Evolutionary conservation across 2,797 vertebrate species (phyloP).

Genomic region (Loris lydekkerianus): DNA sequence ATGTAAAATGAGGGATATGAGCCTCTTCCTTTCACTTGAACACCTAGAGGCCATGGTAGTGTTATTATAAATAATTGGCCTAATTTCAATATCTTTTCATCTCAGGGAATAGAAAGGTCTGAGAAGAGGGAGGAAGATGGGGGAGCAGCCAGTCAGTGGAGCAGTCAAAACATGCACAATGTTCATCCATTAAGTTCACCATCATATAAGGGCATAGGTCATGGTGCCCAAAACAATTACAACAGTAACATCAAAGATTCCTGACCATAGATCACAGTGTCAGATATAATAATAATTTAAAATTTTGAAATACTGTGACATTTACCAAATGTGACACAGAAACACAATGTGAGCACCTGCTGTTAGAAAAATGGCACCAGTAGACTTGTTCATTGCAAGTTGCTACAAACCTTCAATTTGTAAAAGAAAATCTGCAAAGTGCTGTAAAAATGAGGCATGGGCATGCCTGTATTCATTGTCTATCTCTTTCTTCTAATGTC

Average conservation of each 20-base stretch:
- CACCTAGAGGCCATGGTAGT: neutral
- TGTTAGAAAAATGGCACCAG: neutral
- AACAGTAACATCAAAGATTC: neutral
- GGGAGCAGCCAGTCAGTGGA: neutral
- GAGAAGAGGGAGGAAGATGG: neutral
- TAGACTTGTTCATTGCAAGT: neutral
- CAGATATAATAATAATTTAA: neutral
- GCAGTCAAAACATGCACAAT: neutral
- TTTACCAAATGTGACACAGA: neutral
- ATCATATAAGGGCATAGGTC: neutral
- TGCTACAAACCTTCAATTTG: neutral
- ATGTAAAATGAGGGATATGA: neutral
- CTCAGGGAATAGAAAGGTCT: neutral
- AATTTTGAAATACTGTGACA: neutral
- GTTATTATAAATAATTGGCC: neutral
- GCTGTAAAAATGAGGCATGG: neutral
- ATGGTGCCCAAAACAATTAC: neutral
- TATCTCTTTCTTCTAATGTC: conserved; percentile 60
- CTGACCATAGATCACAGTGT: neutral
- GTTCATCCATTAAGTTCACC: neutral
- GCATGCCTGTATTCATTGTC: neutral
- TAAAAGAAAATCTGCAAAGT: neutral
- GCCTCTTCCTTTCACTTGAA: neutral
- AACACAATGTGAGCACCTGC: neutral
- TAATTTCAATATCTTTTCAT: neutral